Percentiles rank a stretch among this genome's conserved stretches.
Conservation (phyloP, 2,888 invertebrate genomes). For the Aphodius granarius region DNA sequence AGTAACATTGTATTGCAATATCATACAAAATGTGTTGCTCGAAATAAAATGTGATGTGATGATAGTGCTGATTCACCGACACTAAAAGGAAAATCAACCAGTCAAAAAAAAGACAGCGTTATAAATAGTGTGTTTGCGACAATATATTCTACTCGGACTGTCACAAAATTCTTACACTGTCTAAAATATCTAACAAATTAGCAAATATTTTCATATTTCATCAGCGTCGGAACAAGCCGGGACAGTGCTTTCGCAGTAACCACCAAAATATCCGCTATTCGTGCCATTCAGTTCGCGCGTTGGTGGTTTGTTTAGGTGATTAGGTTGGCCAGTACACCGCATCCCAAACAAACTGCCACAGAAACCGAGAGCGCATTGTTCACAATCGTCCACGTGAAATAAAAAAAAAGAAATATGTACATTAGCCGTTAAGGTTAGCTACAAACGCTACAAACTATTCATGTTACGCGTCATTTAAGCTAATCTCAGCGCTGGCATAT, state of each 20-base stretch:
- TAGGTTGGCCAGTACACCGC: background rate
- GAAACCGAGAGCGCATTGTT: background rate
- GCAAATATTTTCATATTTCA: conserved; percentile 3
- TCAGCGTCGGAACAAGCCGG: background rate
- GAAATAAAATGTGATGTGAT: no score
- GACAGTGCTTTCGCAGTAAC: background rate
- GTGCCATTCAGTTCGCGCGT: conserved; percentile 4
- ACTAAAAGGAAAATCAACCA: no score
- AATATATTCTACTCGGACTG: background rate
- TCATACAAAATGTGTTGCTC: no score
- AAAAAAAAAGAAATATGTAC: conserved; percentile 4
- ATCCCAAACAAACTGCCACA: background rate
- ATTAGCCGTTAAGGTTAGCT: conserved; percentile 12
- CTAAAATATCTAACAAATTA: conserved; percentile 9
- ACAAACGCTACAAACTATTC: conserved; percentile 18
- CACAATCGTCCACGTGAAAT: background rate
- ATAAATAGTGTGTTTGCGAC: background rate
- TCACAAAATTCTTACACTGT: background rate
- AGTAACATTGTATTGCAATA: no score
- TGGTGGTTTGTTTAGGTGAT: background rate
- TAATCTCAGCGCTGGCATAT: conserved; percentile 26
- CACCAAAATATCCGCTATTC: background rate
- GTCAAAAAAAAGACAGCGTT: no score
- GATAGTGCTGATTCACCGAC: no score
- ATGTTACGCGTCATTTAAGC: conserved; percentile 24